These are phyloP conservation scores for Rhagonycha fulva DNA, from an alignment of 2,888 invertebrate species.

Conservation along the genomic window DNA sequence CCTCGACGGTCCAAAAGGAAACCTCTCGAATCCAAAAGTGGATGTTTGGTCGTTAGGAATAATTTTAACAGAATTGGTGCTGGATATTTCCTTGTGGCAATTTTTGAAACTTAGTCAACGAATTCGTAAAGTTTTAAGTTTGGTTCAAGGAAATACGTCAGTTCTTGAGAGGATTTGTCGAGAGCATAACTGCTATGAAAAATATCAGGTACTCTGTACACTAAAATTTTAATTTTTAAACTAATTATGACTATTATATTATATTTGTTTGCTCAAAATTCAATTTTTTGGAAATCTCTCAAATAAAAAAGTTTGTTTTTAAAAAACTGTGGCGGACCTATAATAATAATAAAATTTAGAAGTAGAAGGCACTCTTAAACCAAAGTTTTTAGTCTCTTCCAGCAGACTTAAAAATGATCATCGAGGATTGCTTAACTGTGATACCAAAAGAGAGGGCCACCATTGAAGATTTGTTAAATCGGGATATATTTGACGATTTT, in stretches of 20 bases:
- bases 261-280: too few species aligned
- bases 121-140: constrained; percentile 74
- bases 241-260: too few species aligned
- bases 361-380: neutral
- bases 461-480: constrained; percentile 63
- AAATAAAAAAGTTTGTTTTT: neutral
- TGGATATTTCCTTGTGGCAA: constrained; percentile 73
- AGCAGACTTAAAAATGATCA: constrained; percentile 62
- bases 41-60: constrained; percentile 97
- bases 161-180: constrained; percentile 75
- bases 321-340: neutral
- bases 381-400: constrained; percentile 60
- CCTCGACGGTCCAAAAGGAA: constrained; percentile 60
- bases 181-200: constrained; percentile 73
- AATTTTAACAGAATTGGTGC: constrained; percentile 77
- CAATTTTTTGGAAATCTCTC: too few species aligned
- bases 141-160: constrained; percentile 64
- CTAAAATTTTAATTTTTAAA: constrained; percentile 12
- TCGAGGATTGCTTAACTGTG: constrained; percentile 75
- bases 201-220: constrained; percentile 61
- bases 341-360: neutral
- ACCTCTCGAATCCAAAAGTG: constrained; percentile 68
- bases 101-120: constrained; percentile 76
- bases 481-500: constrained; percentile 59
- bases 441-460: constrained; percentile 66